Base-by-base conservation (phyloP, 2,113 vertebrate species). In the Etia nguti region DNA sequence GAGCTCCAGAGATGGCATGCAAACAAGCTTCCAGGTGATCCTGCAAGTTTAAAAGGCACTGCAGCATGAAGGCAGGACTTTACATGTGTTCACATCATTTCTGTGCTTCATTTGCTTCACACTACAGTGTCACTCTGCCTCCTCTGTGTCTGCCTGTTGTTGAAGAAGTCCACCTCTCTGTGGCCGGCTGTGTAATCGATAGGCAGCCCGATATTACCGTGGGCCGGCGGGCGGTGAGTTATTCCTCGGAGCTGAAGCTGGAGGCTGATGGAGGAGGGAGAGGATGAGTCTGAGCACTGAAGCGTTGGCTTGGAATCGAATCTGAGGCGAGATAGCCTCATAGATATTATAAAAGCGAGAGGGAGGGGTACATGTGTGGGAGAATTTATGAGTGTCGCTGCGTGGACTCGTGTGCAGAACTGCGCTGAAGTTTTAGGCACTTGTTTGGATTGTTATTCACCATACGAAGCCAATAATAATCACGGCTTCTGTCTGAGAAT, bases 291-390 rank as follows among this genome's bases (percentile, higher is more conserved):
- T 80, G 89, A 68, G 89, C 83, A 80, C 16, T 88, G 87, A 75
- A 91, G 68, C 87, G 68, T 88, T 83, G 77, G 85, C 34, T 79
- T 16, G 34, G 84, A 68, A 85, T 85, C 80, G n/a, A 29, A 82
- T 88, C 79, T 73, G 83, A 75, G 20, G 62, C 73, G 24, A 81
- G 50, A 82, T 4, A 4, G 34, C 26, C 60, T 82, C n/a, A n/a
- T 4, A 81, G 84, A 85, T 73, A 59, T 77, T 15, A 79, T 16
- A 13, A 75, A 26, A 57, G 5, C 22, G 9, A 52, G 26, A 50
- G 16, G 4, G 34, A 57, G 6, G 48, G 48, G 34, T 48, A 24
- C 20, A 34, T 12, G 62, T 60, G 31, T 24, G 34, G 12, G 56
- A 54, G 52, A 26, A 29, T 3, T 8, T 36, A 5, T 22, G 77